Conservation (phyloP, 2,888 invertebrate genomes). For the Tanytarsus gracilentus region DNA sequence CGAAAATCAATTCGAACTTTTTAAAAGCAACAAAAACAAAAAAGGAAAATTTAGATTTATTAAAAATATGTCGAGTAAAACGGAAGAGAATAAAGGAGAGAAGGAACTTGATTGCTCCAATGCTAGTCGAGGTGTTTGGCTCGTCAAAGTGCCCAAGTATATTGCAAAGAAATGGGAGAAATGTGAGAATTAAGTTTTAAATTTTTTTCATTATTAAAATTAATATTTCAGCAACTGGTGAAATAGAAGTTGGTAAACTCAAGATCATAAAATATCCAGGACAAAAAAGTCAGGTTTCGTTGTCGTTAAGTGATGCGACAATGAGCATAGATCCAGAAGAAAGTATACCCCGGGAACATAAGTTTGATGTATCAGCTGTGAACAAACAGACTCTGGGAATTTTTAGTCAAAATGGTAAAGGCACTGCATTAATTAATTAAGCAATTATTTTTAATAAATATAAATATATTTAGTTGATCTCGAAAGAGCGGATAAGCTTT, state of each 20-base stretch:
- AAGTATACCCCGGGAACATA: slow-evolving; percentile 85
- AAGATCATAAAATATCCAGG: slow-evolving; percentile 73
- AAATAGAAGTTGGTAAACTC: slow-evolving; percentile 87
- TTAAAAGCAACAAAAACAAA: background rate
- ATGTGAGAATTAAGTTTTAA: slow-evolving; percentile 32
- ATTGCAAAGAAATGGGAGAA: slow-evolving; percentile 93
- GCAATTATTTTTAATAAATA: background rate
- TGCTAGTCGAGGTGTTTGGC: slow-evolving; percentile 87
- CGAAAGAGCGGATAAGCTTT: slow-evolving; percentile 69
- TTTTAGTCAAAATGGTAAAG: slow-evolving; percentile 77
- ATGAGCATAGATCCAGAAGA: slow-evolving; percentile 69
- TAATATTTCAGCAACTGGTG: slow-evolving; percentile 55
- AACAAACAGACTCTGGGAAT: slow-evolving; percentile 87
- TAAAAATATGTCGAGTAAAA: background rate
- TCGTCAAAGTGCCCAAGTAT: slow-evolving; percentile 95
- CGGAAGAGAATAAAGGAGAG: background rate
- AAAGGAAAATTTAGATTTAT: background rate
- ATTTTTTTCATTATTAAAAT: too few species aligned
- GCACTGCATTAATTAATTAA: slow-evolving; percentile 20
- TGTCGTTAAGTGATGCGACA: slow-evolving; percentile 72
- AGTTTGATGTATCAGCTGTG: slow-evolving; percentile 82
- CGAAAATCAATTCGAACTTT: background rate
- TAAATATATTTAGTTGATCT: slow-evolving; percentile 46
- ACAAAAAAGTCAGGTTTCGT: slow-evolving; percentile 78
- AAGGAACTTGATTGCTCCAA: slow-evolving; percentile 80